phyloP scores from a whole-genome alignment of 2,113 vertebrate genomes.

The Catharus fuscescens region DNA sequence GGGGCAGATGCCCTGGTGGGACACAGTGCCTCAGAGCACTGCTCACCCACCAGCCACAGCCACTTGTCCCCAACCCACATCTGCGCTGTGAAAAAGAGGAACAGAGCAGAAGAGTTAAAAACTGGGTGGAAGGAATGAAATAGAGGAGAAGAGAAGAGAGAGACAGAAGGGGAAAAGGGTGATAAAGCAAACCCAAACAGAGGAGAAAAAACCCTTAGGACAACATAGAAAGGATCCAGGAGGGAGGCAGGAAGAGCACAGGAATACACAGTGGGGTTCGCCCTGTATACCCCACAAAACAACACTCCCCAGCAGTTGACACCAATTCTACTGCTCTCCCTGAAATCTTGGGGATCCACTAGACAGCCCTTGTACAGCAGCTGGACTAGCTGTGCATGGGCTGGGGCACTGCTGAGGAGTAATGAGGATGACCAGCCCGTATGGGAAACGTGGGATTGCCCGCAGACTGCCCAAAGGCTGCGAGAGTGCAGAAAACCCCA shows the following conservation, averaged over 20 bases:
- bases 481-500: neutral
- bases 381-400: neutral
- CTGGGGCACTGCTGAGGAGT: neutral
- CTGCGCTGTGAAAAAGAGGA: neutral
- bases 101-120: neutral
- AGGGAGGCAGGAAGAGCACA: neutral
- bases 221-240: neutral
- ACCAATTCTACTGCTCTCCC: neutral
- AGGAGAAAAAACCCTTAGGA: neutral
- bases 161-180: neutral
- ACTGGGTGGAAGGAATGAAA: neutral
- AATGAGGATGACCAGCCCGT: neutral
- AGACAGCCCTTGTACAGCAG: neutral
- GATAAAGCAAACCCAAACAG: neutral
- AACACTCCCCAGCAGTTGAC: neutral
- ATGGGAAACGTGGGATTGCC: neutral
- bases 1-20: neutral
- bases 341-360: neutral
- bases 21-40: neutral
- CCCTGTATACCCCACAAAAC: neutral
- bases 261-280: neutral
- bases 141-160: neutral
- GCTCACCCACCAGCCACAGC: neutral
- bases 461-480: accelerated
- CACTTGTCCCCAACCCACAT: neutral